These are phyloP conservation scores for Trichomycterus rosablanca DNA, from an alignment of 2,113 vertebrate genomes.

Conservation along the genomic window DNA sequence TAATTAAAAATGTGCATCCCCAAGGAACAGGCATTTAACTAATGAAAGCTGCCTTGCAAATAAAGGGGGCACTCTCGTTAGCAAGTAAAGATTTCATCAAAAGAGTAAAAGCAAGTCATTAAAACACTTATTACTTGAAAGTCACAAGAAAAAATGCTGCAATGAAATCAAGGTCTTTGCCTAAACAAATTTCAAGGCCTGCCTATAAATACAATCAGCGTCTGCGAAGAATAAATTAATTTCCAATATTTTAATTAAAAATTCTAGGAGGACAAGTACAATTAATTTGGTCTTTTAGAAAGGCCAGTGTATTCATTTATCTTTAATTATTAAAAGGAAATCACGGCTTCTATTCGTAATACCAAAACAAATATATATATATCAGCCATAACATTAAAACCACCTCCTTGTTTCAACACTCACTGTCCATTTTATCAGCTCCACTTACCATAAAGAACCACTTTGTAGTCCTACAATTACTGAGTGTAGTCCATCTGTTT, in stretches of 20 bases:
- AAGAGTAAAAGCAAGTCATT: slow-evolving; percentile 46
- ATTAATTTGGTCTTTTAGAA: slow-evolving; percentile 4
- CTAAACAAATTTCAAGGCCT: slow-evolving; percentile 51
- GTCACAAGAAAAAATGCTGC: slow-evolving; percentile 34
- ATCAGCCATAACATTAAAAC: too few species aligned
- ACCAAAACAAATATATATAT: too few species aligned
- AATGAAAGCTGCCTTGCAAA: slow-evolving; percentile 51
- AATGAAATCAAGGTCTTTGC: slow-evolving; percentile 51
- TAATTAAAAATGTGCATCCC: slow-evolving; percentile 53
- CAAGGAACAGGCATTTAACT: slow-evolving; percentile 57
- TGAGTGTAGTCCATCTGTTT: too few species aligned
- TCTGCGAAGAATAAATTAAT: slow-evolving; percentile 33
- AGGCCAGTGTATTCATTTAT: background rate
- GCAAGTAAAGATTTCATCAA: slow-evolving; percentile 46
- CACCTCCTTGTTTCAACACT: too few species aligned
- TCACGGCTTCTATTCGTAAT: too few species aligned
- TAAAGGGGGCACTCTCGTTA: slow-evolving; percentile 49
- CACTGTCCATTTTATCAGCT: too few species aligned
- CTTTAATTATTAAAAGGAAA: too few species aligned
- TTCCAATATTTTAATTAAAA: slow-evolving; percentile 48
- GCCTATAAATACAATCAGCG: slow-evolving; percentile 43
- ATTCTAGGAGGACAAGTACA: slow-evolving; percentile 19
- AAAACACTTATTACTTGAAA: slow-evolving; percentile 44
- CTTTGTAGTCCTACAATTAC: too few species aligned
- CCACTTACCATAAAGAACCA: too few species aligned